These are phyloP conservation scores for Acropora tenuis DNA, from an alignment of 64 coral and sea anemone genomes.

Conservation along the genomic window DNA sequence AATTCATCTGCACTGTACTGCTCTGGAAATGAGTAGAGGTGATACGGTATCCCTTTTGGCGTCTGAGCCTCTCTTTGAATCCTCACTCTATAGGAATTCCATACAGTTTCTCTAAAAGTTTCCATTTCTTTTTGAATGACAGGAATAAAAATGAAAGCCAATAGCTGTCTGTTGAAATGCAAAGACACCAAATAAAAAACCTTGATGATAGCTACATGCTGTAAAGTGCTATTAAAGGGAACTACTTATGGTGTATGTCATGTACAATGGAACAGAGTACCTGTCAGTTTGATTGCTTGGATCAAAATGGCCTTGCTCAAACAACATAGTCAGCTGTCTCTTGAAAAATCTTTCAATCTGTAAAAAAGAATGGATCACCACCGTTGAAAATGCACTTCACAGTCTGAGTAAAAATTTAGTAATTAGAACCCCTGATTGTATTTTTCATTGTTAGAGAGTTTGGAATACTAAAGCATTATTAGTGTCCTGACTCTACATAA, in stretches of 20 bases:
- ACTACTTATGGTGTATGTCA: slow-evolving; percentile 2
- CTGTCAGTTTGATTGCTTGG: slow-evolving; percentile 49
- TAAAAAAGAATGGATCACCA: too few species aligned
- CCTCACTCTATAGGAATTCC: slow-evolving; percentile 64
- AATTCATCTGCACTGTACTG: slow-evolving; percentile 56
- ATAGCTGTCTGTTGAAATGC: slow-evolving; percentile 29
- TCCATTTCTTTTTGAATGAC: slow-evolving; percentile 59
- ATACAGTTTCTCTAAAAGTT: slow-evolving; percentile 54
- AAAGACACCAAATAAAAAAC: background rate
- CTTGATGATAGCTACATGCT: too few species aligned
- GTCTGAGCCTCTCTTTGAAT: slow-evolving; percentile 49
- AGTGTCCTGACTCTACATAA: too few species aligned
- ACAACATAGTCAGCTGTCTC: slow-evolving; percentile 66
- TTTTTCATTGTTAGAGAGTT: too few species aligned
- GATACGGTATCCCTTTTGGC: slow-evolving; percentile 56
- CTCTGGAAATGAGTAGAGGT: slow-evolving; percentile 60
- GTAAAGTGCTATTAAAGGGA: background rate
- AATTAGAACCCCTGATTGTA: too few species aligned
- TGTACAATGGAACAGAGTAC: slow-evolving; percentile 12
- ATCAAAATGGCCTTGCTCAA: slow-evolving; percentile 74
- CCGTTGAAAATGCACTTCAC: too few species aligned
- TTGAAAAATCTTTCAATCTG: slow-evolving; percentile 75
- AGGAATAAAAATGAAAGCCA: slow-evolving; percentile 69
- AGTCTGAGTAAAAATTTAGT: too few species aligned
- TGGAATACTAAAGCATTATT: too few species aligned